These are phyloP conservation scores for Rhineura floridana DNA, from an alignment of 2,113 vertebrate species.

Conservation along the genomic window DNA sequence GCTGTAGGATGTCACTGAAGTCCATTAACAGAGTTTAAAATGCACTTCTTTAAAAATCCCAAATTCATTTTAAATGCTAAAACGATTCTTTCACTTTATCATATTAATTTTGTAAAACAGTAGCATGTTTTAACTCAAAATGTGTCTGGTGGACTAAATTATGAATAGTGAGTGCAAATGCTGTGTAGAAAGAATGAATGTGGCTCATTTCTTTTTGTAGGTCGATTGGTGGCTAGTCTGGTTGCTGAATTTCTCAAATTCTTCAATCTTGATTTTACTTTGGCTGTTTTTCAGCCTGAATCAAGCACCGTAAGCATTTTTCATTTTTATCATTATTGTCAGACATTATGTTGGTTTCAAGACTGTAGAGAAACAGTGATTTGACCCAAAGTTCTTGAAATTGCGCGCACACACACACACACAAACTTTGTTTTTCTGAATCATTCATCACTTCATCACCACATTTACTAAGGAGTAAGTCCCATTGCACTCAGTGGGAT, in stretches of 20 bases:
- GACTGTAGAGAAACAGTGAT: not conserved
- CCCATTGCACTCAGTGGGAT: too few species aligned
- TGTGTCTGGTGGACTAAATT: not conserved
- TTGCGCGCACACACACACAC: not conserved
- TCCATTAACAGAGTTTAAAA: not conserved
- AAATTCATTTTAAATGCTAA: not conserved
- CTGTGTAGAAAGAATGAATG: not conserved
- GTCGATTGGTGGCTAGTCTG: constrained; percentile 87
- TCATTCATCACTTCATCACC: too few species aligned
- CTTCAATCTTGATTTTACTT: constrained; percentile 93
- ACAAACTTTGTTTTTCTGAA: too few species aligned
- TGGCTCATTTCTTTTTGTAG: constrained; percentile 66
- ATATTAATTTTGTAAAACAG: not conserved
- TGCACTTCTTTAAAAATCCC: not conserved
- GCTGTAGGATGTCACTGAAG: not conserved
- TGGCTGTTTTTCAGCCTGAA: constrained; percentile 95
- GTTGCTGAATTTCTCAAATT: constrained; percentile 93
- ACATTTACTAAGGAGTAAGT: too few species aligned
- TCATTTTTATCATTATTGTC: constrained; percentile 35
- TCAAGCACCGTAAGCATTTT: constrained; percentile 83
- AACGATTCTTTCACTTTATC: not conserved
- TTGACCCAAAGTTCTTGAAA: not conserved
- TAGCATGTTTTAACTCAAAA: not conserved
- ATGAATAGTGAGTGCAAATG: not conserved
- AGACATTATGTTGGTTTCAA: not conserved